Percentiles rank a stretch among this genome's conserved stretches.
Conservation (phyloP, 2,888 invertebrate species). For the Pseudococcus viburni region DNA sequence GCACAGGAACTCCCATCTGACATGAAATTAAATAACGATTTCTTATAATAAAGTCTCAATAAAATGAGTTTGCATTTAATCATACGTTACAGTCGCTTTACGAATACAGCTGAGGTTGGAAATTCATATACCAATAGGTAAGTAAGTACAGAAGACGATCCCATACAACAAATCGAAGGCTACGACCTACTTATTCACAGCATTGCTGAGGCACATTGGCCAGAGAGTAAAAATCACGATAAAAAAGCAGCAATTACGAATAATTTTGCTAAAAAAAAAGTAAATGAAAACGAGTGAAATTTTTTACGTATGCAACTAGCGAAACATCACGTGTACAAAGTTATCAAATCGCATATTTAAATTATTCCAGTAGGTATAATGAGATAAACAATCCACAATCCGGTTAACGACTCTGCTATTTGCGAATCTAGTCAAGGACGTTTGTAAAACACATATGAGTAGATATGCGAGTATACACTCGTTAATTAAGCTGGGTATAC, state of each 20-base stretch:
- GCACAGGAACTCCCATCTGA: no score
- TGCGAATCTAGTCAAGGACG: conserved; percentile 55
- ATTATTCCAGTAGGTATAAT: conserved; percentile 48
- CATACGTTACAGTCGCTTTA: not conserved
- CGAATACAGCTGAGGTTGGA: no score
- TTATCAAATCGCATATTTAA: conserved; percentile 2
- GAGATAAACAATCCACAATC: conserved; percentile 47
- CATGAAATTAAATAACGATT: no score
- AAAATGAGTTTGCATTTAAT: not conserved
- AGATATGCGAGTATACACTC: not conserved
- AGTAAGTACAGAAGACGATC: not conserved
- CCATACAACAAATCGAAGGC: not conserved
- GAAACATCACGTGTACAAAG: conserved; percentile 24
- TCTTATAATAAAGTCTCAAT: no score
- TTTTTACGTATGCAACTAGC: not conserved
- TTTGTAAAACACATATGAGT: conserved; percentile 26
- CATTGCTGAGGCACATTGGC: not conserved
- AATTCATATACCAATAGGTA: no score
- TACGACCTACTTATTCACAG: conserved; percentile 21
- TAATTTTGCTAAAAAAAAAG: not conserved
- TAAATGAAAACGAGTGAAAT: not conserved
- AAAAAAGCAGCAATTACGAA: not conserved
- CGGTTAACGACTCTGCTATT: conserved; percentile 43
- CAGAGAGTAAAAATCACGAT: not conserved
- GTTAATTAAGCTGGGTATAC: conserved; percentile 6